Conservation (phyloP, 2,888 invertebrate genomes). For the Ophioninae sp. region DNA sequence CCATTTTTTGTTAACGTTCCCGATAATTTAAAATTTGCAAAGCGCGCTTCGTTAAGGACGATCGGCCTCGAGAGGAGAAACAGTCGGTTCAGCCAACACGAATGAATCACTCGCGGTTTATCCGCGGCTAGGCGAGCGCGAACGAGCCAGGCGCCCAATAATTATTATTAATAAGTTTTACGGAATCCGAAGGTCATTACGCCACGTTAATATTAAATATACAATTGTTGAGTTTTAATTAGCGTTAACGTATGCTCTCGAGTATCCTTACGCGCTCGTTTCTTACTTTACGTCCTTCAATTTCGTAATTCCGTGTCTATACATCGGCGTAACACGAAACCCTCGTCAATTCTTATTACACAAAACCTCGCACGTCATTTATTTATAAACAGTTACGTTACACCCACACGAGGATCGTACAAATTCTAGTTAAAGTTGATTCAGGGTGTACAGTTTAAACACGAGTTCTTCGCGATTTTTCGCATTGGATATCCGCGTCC, state of each 20-base stretch:
- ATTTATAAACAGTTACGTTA: constrained; percentile 35
- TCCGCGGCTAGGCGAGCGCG: constrained; percentile 32
- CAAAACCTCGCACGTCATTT: constrained; percentile 8
- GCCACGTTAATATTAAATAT: constrained; percentile 44
- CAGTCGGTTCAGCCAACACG: constrained; percentile 9
- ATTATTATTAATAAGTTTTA: constrained; percentile 8
- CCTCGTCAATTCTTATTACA: background rate
- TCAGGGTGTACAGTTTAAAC: constrained; percentile 4
- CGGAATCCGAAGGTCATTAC: constrained; percentile 14
- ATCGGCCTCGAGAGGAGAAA: background rate
- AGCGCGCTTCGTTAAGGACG: background rate
- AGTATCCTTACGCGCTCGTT: constrained; percentile 16
- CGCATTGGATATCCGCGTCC: background rate
- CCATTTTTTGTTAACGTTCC: background rate
- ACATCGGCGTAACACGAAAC: background rate
- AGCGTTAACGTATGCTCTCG: constrained; percentile 35
- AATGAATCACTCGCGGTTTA: constrained; percentile 21
- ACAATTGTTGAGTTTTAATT: constrained; percentile 51
- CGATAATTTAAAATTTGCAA: background rate
- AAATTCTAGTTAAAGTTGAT: constrained; percentile 24
- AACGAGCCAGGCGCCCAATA: background rate
- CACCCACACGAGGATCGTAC: constrained; percentile 31
- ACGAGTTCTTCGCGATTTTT: background rate
- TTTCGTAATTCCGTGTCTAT: background rate
- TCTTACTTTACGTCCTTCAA: background rate